Percentiles rank a stretch among this genome's conserved stretches.
These are phyloP conservation scores for Hydractinia symbiolongicarpus DNA, from an alignment of 30 jellyfish, hydroid and myxozoan genomes.

Conservation along the genomic window DNA sequence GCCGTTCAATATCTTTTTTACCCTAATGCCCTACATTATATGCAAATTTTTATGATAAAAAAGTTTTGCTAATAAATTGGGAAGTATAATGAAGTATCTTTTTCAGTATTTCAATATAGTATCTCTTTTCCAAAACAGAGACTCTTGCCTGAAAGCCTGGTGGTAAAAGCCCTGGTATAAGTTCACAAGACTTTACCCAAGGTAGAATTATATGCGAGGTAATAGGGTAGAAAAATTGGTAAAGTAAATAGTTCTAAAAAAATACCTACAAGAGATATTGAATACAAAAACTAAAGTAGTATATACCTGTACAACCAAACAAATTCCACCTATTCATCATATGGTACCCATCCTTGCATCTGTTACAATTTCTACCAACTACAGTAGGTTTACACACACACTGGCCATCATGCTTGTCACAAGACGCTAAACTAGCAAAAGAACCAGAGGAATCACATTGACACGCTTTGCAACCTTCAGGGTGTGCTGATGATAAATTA, in stretches of 20 bases:
- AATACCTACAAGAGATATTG: neutral
- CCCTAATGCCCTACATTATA: no score
- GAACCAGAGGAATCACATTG: constrained; percentile 76
- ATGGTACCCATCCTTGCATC: constrained; percentile 53
- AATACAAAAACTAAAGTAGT: neutral
- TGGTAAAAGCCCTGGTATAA: no score
- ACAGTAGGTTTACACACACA: constrained; percentile 69
- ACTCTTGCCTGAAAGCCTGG: no score
- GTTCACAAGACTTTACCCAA: no score
- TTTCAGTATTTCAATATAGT: no score
- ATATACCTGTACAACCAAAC: constrained; percentile 80
- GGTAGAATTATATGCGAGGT: no score
- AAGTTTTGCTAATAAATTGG: no score
- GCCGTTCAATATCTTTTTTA: no score
- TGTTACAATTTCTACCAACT: constrained; percentile 59
- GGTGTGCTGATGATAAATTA: constrained; percentile 51
- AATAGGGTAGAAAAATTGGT: neutral
- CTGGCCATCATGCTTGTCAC: constrained; percentile 70
- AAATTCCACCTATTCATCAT: constrained; percentile 25
- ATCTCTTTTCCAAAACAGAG: no score
- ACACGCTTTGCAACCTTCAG: constrained; percentile 66
- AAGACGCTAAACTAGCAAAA: constrained; percentile 37
- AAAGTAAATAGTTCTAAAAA: neutral
- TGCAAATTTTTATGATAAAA: no score
- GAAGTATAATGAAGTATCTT: no score